Evolutionary conservation across 2,888 invertebrate species (phyloP).

Genomic region (Drosophila prolongata): DNA sequence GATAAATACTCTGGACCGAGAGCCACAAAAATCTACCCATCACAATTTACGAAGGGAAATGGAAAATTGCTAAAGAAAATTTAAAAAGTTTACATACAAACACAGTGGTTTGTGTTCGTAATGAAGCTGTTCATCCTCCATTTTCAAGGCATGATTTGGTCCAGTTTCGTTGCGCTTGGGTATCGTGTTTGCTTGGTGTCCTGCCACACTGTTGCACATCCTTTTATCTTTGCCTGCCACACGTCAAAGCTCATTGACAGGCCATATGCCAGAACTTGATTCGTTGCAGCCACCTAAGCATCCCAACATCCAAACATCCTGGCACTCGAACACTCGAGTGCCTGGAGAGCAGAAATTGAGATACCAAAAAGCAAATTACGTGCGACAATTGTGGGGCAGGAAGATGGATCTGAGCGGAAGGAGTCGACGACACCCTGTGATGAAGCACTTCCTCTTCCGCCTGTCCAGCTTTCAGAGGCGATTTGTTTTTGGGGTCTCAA

Average conservation of each 20-base stretch:
- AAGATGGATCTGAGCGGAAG: background rate
- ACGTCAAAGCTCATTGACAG: conserved; percentile 41
- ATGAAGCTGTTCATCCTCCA: conserved; percentile 61
- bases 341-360: conserved; percentile 32
- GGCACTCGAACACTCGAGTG: conserved; percentile 2
- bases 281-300: conserved; percentile 24
- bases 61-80: conserved; percentile 67
- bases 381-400: conserved; percentile 35
- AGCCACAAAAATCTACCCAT: background rate
- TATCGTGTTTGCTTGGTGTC: conserved; percentile 30
- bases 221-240: conserved; percentile 28
- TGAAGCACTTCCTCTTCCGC: conserved; percentile 29
- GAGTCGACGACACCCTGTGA: conserved; percentile 9
- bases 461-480: conserved; percentile 22
- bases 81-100: conserved; percentile 61
- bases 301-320: background rate
- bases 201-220: conserved; percentile 34
- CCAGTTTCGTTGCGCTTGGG: conserved; percentile 6
- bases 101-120: conserved; percentile 37
- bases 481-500: conserved; percentile 38
- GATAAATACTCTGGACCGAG: conserved; percentile 59
- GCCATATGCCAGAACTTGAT: conserved; percentile 51
- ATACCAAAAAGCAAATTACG: conserved; percentile 39
- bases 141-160: conserved; percentile 21
- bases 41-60: conserved; percentile 60